phyloP scores from a whole-genome alignment of 2,797 vertebrate genomes.

The Chaenodraco wilsoni region DNA sequence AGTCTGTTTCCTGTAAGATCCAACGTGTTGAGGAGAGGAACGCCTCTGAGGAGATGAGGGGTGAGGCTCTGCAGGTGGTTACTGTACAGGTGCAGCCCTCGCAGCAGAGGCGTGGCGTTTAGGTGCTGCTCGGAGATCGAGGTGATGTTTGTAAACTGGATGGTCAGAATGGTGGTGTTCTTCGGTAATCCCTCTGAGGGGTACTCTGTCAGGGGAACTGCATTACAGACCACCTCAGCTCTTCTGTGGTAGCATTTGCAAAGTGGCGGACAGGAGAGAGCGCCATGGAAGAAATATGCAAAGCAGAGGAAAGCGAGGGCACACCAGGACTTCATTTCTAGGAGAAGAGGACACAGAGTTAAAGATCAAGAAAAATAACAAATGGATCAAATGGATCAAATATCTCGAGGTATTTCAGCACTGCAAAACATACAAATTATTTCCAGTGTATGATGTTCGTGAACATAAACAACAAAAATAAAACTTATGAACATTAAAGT shows the following conservation, averaged over 20 bases:
- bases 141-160: slow-evolving; percentile 80
- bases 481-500: not conserved
- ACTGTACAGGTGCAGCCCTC: slow-evolving; percentile 74
- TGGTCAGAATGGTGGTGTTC: slow-evolving; percentile 74
- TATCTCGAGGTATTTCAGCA: not conserved
- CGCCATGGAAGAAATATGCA: slow-evolving; percentile 41
- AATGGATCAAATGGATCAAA: not conserved
- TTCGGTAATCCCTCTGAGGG: slow-evolving; percentile 64
- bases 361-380: not conserved
- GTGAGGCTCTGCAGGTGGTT: slow-evolving; percentile 75
- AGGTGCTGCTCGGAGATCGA: slow-evolving; percentile 70
- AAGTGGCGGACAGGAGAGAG: slow-evolving; percentile 65
- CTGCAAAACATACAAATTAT: slow-evolving; percentile 15
- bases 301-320: slow-evolving; percentile 57
- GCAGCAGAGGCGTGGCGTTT: slow-evolving; percentile 56
- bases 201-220: slow-evolving; percentile 63
- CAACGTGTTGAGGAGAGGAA: slow-evolving; percentile 72
- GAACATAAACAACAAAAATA: not conserved
- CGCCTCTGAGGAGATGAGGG: slow-evolving; percentile 72
- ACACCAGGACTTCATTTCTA: slow-evolving; percentile 67
- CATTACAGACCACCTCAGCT: slow-evolving; percentile 75
- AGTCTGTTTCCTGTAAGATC: slow-evolving; percentile 80
- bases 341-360: not conserved
- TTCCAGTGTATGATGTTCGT: slow-evolving; percentile 6
- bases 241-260: slow-evolving; percentile 72